A percentile compares a stretch with the other conserved stretches of the same genome.
These are phyloP conservation scores for Oreotragus oreotragus DNA, from an alignment of 2,113 vertebrate genomes.

Conservation along the genomic window DNA sequence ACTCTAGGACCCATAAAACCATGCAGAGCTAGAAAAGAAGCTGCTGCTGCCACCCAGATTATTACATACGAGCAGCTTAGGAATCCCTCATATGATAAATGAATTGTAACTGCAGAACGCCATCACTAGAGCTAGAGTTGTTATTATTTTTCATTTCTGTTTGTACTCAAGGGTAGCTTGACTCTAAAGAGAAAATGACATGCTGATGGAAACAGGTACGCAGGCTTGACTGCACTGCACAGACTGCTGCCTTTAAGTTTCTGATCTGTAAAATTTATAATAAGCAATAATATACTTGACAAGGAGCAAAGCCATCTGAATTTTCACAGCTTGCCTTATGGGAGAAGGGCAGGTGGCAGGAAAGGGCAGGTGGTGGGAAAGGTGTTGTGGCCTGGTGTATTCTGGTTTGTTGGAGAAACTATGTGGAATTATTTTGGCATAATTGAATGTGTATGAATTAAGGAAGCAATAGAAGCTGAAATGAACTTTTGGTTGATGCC, in stretches of 20 bases:
- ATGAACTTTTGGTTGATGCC: not conserved
- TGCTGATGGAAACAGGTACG: not conserved
- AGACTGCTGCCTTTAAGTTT: not conserved
- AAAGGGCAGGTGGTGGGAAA: not conserved
- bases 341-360: not conserved
- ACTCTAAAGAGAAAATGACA: slow-evolving; percentile 24
- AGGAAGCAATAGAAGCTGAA: not conserved
- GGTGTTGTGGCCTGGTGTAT: not conserved
- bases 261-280: slow-evolving; percentile 16
- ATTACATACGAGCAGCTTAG: slow-evolving; percentile 23
- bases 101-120: slow-evolving; percentile 5
- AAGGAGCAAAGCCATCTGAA: not conserved
- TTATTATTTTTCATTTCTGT: slow-evolving; percentile 47
- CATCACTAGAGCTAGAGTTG: not conserved
- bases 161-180: slow-evolving; percentile 1
- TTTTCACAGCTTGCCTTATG: not conserved
- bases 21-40: not conserved
- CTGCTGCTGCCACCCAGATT: not conserved
- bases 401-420: not conserved
- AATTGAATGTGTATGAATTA: not conserved
- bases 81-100: slow-evolving; percentile 19
- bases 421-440: not conserved
- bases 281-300: not conserved
- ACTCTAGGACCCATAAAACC: slow-evolving; percentile 39
- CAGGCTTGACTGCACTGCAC: not conserved